A percentile compares a stretch with the other conserved stretches of the same genome.
phyloP scores from a whole-genome alignment of 2,888 invertebrate species.

The Amblyteles armatorius region DNA sequence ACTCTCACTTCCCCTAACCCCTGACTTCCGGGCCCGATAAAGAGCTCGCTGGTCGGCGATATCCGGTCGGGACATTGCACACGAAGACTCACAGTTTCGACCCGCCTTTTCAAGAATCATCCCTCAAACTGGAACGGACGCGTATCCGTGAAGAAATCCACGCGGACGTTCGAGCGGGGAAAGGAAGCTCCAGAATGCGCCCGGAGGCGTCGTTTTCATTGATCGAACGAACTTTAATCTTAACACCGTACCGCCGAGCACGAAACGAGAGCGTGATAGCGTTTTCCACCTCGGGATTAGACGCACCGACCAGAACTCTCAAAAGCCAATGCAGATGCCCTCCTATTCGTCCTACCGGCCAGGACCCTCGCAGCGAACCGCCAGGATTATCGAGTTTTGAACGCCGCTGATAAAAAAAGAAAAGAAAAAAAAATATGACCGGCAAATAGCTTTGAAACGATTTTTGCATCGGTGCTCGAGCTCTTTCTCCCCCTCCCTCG shows the following conservation, averaged over 20 bases:
- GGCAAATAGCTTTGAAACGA: constrained; percentile 33
- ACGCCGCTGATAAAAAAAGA: constrained; percentile 39
- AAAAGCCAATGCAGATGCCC: constrained; percentile 3
- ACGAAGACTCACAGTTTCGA: constrained; percentile 23
- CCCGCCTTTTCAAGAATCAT: constrained; percentile 17
- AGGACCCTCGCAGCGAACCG: constrained; percentile 3
- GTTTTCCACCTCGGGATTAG: constrained; percentile 80
- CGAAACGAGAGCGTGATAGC: constrained; percentile 82
- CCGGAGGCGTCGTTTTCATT: constrained; percentile 77
- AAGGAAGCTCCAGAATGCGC: constrained; percentile 35
- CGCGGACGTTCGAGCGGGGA: constrained; percentile 44
- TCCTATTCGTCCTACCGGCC: constrained; percentile 35
- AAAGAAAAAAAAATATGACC: constrained; percentile 1
- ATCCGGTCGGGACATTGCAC: constrained; percentile 29
- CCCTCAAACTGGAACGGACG: constrained; percentile 43
- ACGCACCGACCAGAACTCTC: constrained; percentile 50
- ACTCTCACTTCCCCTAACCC: background rate
- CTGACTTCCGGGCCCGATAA: constrained; percentile 2
- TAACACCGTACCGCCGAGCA: constrained; percentile 75
- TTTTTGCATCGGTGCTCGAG: background rate
- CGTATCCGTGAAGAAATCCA: constrained; percentile 26
- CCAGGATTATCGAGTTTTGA: constrained; percentile 58
- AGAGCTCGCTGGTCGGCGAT: constrained; percentile 42
- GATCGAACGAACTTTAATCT: constrained; percentile 83
- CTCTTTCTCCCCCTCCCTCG: background rate